Evolutionary conservation across 2,888 invertebrate genomes (phyloP), one percentile per base, ranked within the genome.

Genomic region (Tenodera sinensis): DNA sequence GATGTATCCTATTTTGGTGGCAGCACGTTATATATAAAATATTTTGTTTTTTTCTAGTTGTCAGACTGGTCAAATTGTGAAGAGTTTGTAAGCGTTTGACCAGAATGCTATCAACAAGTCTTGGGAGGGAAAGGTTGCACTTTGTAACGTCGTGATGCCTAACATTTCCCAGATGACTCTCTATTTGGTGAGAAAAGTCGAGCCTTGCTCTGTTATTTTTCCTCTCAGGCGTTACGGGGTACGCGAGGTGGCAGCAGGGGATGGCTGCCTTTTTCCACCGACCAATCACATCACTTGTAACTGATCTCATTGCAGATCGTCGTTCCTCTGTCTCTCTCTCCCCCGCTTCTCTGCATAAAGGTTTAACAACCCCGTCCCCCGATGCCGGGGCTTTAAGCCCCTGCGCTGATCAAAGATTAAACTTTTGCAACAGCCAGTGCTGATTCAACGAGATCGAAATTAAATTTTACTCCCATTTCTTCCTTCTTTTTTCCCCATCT

Each of bases 361-460:
- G 85, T 89, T 54, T 83, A 42, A 83, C 84, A 14, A 54, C 42
- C 88, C 54, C 88, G 85, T 30, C 34, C 85, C 42, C 54, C 83
- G 85, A 90, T 84, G 88, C 87, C 83, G 84, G 28, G 34, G 89
- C 88, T 90, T 90, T 90, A 90, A 91, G 90, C 91, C 91, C 42
- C 92, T 92, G 94, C 54, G 20, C 84, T 87, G 87, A 94, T 94
- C 93, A 92, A 93, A 94, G 94, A 94, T 94, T 94, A 94, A 94
- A 94, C 93, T 94, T 93, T 93, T 89, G 88, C 87, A 90, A 90
- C 90, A 90, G 90, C 89, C 93, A 94, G 93, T 94, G 94, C 94
- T 94, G 94, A 94, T 94, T 94, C 94, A 94, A 94, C 94, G 93
- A 93, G 93, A 94, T 94, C 93, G 94, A 94, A 94, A 94, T 94